phyloP scores from a whole-genome alignment of 1,140 invertebrate species.

The Cyclina sinensis region DNA sequence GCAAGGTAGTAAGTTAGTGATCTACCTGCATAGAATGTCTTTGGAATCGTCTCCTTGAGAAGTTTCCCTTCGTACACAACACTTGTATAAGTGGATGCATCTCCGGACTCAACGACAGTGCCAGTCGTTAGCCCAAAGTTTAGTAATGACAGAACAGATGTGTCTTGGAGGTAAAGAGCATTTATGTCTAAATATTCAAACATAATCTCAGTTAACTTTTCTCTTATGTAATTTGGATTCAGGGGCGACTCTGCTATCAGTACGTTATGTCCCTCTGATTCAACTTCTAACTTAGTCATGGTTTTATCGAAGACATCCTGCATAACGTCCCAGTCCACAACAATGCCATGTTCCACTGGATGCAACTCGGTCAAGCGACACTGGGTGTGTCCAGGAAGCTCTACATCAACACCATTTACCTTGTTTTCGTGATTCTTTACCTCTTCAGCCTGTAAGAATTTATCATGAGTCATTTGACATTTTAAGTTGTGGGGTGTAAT shows the following conservation, averaged over 20 bases:
- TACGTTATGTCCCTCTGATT: slow-evolving; percentile 8
- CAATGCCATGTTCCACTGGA: slow-evolving; percentile 47
- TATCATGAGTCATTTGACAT: too few relatives aligned
- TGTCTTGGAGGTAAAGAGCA: slow-evolving; percentile 37
- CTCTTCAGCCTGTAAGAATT: neutral
- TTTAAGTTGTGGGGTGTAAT: too few relatives aligned
- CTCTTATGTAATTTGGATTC: slow-evolving; percentile 51
- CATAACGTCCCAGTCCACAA: slow-evolving; percentile 52
- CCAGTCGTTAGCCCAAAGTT: slow-evolving; percentile 37
- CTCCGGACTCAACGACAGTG: slow-evolving; percentile 45
- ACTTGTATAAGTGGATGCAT: slow-evolving; percentile 43
- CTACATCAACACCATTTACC: neutral
- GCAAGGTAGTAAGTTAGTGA: slow-evolving; percentile 19
- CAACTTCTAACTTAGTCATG: slow-evolving; percentile 17
- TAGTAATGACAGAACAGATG: slow-evolving; percentile 42
- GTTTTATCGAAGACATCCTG: slow-evolving; percentile 31
- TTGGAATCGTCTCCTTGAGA: slow-evolving; percentile 46
- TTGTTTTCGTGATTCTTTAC: neutral
- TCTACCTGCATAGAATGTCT: slow-evolving; percentile 59
- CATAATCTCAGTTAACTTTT: slow-evolving; percentile 49
- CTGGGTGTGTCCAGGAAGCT: neutral
- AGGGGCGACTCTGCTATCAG: slow-evolving; percentile 43
- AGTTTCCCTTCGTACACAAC: slow-evolving; percentile 52
- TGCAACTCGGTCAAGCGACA: neutral
- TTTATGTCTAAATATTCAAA: slow-evolving; percentile 46